Conservation (phyloP, 2,113 vertebrate species). For the Chrysemys picta region DNA sequence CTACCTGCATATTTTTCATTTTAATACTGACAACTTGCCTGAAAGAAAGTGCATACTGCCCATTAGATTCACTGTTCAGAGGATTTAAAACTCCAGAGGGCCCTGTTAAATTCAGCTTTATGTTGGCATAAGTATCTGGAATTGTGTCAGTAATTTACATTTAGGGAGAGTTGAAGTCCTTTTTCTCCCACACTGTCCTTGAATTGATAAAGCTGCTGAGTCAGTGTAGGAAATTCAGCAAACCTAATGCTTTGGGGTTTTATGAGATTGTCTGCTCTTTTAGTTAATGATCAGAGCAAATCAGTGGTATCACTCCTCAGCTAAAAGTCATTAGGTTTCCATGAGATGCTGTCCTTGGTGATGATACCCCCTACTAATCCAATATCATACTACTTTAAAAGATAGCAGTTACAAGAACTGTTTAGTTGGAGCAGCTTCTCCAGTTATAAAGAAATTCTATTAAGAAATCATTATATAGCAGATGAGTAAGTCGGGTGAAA, state of each 20-base stretch:
- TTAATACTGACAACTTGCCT: constrained; percentile 61
- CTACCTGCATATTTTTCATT: constrained; percentile 57
- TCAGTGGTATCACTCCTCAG: neutral
- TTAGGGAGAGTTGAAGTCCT: constrained; percentile 40
- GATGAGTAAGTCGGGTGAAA: neutral
- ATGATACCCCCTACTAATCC: neutral
- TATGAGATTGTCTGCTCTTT: neutral
- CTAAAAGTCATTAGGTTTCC: neutral
- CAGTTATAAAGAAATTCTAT: neutral
- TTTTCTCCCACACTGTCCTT: constrained; percentile 44
- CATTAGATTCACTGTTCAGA: constrained; percentile 60
- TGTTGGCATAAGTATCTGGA: constrained; percentile 50
- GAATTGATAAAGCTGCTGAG: constrained; percentile 54
- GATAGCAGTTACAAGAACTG: neutral
- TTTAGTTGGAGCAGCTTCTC: neutral
- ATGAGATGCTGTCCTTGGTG: neutral
- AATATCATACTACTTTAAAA: neutral
- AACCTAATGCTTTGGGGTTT: constrained; percentile 4
- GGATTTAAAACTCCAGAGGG: constrained; percentile 64
- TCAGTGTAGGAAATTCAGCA: constrained; percentile 32
- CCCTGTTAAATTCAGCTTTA: constrained; percentile 61
- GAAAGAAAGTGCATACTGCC: constrained; percentile 40
- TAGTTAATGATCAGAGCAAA: neutral
- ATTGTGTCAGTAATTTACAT: constrained; percentile 60
- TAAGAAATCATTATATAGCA: neutral